These are phyloP conservation scores for Amazona guildingii DNA, from an alignment of 2,113 vertebrate species.

Conservation along the genomic window DNA sequence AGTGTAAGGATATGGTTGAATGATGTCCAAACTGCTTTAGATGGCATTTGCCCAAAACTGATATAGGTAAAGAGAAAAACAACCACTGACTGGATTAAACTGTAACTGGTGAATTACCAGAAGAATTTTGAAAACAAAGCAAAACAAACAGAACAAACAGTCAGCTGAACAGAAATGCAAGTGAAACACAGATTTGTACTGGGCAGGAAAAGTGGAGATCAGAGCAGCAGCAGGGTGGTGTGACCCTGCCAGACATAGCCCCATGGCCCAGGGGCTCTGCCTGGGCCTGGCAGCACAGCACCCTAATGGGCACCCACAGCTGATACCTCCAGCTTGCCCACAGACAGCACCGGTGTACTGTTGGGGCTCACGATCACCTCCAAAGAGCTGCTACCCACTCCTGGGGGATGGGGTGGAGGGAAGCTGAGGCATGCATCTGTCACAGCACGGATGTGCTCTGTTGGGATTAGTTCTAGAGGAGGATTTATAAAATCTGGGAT, in stretches of 20 bases:
- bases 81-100: background rate
- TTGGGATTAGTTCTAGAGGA: background rate
- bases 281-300: background rate
- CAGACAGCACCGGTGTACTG: accelerated
- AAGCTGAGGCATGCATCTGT: background rate
- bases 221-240: background rate
- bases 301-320: no score
- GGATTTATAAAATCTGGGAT: background rate
- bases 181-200: background rate
- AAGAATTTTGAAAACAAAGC: background rate
- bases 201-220: background rate
- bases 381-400: background rate
- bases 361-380: accelerated
- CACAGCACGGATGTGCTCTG: background rate
- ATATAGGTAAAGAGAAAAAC: background rate
- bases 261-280: background rate
- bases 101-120: background rate
- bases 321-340: background rate
- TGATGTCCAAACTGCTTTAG: background rate
- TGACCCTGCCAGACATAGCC: background rate
- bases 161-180: background rate
- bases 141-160: background rate
- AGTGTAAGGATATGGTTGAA: background rate
- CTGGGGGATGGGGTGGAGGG: no score
- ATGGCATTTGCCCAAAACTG: background rate